Evolutionary conservation across 2,888 invertebrate genomes (phyloP).

Genomic region (Zhuqinia jingwanae): DNA sequence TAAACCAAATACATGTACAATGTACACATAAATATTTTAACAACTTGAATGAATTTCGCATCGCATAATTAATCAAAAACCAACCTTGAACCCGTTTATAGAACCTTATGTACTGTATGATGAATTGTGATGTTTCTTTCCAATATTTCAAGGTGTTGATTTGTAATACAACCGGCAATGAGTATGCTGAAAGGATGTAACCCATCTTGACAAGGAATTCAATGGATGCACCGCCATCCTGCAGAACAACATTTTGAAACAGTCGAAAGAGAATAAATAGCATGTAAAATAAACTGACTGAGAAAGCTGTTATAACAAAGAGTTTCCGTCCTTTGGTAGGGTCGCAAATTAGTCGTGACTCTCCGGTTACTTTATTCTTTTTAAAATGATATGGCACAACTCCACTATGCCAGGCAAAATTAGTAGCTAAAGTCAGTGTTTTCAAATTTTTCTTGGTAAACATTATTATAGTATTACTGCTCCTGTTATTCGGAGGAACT

Average conservation of each 20-base stretch:
- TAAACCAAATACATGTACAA: not conserved
- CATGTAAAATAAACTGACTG: not conserved
- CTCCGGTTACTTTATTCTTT: not conserved
- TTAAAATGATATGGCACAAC: slow-evolving; percentile 40
- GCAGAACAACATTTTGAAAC: slow-evolving; percentile 10
- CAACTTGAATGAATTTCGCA: no score
- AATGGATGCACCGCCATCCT: not conserved
- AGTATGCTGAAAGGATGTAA: slow-evolving; percentile 34
- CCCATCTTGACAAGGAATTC: slow-evolving; percentile 50
- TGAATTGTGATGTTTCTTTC: slow-evolving; percentile 30
- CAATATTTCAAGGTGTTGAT: slow-evolving; percentile 9
- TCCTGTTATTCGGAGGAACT: no score
- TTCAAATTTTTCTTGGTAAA: slow-evolving; percentile 35
- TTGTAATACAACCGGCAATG: slow-evolving; percentile 41
- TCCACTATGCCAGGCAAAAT: slow-evolving; percentile 44
- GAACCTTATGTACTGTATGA: slow-evolving; percentile 18
- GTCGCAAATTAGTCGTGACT: not conserved
- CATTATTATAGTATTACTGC: no score
- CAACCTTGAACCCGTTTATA: slow-evolving; percentile 42
- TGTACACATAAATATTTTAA: no score
- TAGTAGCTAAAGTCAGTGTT: slow-evolving; percentile 27
- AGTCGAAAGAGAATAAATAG: slow-evolving; percentile 35
- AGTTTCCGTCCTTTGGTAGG: not conserved
- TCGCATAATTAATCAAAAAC: no score
- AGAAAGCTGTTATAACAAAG: not conserved